Evolutionary conservation across 2,113 vertebrate species (phyloP), one percentile per base, ranked within the genome.

Genomic region (Misgurnus anguillicaudatus): DNA sequence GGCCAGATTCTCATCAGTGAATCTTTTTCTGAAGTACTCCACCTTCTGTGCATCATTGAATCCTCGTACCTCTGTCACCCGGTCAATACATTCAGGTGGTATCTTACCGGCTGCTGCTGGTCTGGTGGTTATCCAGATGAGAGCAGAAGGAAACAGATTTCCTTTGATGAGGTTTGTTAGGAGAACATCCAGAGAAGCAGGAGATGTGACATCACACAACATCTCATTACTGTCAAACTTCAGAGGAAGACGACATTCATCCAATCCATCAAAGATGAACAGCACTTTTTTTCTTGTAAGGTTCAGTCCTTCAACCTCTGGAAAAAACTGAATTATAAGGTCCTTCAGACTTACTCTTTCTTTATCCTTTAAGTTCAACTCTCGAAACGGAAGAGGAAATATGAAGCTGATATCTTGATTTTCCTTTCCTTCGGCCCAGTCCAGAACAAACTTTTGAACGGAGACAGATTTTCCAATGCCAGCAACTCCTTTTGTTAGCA

Each of bases 371-470:
- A 76, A 53, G 39, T 74, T 74, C 7, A 74, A 9, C 8, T 74
- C 71, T 8, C 72, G 4, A 8, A 75, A 73, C 0, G 71, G 71
- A 21, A 73, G 55, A 24, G 41, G 55, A 60, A 73, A 73, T 42
- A 73, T 21, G 13, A 62, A 62, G 5, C 16, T 61, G 19, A 75
- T 31, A 13, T 75, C 41, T 6, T 48, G 58, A 48, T 62, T 48
- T 45, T 31, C 14, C 7, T 48, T 31, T 48, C 9, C 72, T 31
- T 75, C 41, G 13, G 58, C 58, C 72, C 72, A 75, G 4, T 75
- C 72, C 9, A 75, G 58, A 31, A 62, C 13, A 48, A 63, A 75
- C 39, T 74, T 74, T 19, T 74, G 71, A 11, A 61, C 51, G 16
- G 55, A 57, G 3, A 74, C 1, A 0, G 71, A 16, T 61, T 31